These are phyloP conservation scores for Pterois miles DNA, from an alignment of 2,797 vertebrate genomes.

Conservation along the genomic window DNA sequence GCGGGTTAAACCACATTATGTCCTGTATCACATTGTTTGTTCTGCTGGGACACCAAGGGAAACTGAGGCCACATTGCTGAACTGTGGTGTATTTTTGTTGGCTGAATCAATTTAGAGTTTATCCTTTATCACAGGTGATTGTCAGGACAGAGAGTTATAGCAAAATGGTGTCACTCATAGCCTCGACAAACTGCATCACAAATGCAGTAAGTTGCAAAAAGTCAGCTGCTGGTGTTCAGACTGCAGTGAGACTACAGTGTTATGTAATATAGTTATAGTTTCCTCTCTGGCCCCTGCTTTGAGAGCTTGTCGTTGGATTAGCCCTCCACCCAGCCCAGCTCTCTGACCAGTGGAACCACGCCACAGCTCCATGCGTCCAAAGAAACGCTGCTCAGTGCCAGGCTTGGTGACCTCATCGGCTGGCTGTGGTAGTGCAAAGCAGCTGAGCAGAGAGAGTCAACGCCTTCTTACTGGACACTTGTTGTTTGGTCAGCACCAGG, in stretches of 20 bases:
- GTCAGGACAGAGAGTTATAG: not conserved
- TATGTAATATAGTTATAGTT: conserved; percentile 47
- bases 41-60: not conserved
- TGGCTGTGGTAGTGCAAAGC: conserved; percentile 18
- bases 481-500: conserved; percentile 19
- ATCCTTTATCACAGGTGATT: not conserved
- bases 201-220: not conserved
- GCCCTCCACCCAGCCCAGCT: conserved; percentile 40
- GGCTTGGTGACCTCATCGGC: conserved; percentile 45
- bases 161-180: not conserved
- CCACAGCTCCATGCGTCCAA: conserved; percentile 23
- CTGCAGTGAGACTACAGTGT: conserved; percentile 7
- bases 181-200: not conserved
- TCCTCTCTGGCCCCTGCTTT: conserved; percentile 40
- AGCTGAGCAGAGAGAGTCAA: conserved; percentile 19
- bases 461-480: conserved; percentile 10
- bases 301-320: conserved; percentile 38
- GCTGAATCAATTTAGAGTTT: not conserved
- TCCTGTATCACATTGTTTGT: not conserved
- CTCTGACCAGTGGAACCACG: conserved; percentile 12
- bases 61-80: not conserved
- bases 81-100: not conserved
- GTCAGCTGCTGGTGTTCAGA: conserved; percentile 6
- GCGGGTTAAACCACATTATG: not conserved
- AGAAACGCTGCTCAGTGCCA: conserved; percentile 35